Evolutionary conservation across 2,888 invertebrate species (phyloP).

Genomic region (Drosophila seclusa): DNA sequence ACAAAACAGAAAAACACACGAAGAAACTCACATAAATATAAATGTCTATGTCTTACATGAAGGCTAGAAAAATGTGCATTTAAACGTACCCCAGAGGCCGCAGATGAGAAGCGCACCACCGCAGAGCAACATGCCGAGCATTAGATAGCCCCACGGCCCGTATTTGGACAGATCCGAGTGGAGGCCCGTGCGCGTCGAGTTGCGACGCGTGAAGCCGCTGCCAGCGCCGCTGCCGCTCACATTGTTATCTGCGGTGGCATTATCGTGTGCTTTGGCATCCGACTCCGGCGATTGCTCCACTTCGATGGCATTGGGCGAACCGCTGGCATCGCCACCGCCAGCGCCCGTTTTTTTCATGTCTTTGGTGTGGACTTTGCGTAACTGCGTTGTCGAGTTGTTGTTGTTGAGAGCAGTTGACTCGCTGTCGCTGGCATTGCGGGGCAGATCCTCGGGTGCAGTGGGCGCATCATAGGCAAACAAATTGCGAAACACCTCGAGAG

Average conservation of each 20-base stretch:
- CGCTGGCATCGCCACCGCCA: constrained; percentile 38
- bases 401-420: constrained; percentile 15
- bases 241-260: constrained; percentile 51
- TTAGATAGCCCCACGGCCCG: constrained; percentile 90
- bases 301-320: constrained; percentile 64
- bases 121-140: constrained; percentile 89
- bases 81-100: constrained; percentile 87
- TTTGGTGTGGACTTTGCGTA: constrained; percentile 74
- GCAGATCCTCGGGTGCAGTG: constrained; percentile 55
- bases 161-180: constrained; percentile 88
- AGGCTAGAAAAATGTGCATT: constrained; percentile 60
- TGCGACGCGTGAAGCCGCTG: constrained; percentile 77
- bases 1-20: constrained; percentile 40
- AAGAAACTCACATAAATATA: constrained; percentile 57
- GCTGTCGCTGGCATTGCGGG: constrained; percentile 16
- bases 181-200: constrained; percentile 83
- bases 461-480: constrained; percentile 82
- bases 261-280: constrained; percentile 52
- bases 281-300: constrained; percentile 14
- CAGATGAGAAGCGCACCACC: constrained; percentile 90
- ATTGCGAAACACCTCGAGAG: constrained; percentile 84
- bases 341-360: constrained; percentile 60
- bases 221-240: constrained; percentile 42
- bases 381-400: constrained; percentile 65
- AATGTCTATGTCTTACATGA: constrained; percentile 66